Conservation (phyloP, 2,797 vertebrate genomes). For the Numenius phaeopus region DNA sequence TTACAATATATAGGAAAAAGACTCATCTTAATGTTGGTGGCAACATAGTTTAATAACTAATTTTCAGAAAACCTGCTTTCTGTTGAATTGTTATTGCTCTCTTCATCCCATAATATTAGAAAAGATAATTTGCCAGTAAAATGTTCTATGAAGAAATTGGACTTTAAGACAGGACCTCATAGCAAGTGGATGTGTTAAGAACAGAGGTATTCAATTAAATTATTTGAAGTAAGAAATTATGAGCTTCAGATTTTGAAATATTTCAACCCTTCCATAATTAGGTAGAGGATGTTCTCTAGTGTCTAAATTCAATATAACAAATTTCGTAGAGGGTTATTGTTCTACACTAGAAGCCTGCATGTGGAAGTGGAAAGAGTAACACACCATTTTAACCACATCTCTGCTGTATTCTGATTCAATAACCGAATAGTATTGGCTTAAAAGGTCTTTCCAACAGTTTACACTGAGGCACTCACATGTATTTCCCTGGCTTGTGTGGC, state of each 20-base stretch:
- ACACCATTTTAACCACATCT: neutral
- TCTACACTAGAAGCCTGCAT: neutral
- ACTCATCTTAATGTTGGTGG: neutral
- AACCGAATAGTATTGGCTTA: neutral
- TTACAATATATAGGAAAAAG: neutral
- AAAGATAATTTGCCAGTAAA: neutral
- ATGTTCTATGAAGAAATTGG: neutral
- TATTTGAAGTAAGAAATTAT: neutral
- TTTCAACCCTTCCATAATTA: neutral
- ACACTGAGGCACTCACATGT: neutral
- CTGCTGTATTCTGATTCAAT: neutral
- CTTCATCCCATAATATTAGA: neutral
- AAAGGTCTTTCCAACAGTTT: neutral
- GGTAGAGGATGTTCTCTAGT: neutral
- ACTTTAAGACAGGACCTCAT: neutral
- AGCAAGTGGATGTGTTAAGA: neutral
- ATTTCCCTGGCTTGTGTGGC: neutral
- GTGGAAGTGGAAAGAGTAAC: neutral
- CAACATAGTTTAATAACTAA: neutral
- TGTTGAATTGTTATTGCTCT: neutral
- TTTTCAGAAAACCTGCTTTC: neutral
- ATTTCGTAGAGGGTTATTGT: neutral
- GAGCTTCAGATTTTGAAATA: neutral
- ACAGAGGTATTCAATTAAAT: neutral
- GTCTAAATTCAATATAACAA: neutral